Evolutionary conservation across 1,140 invertebrate genomes (phyloP).

Genomic region (Bilobella aurantiaca): DNA sequence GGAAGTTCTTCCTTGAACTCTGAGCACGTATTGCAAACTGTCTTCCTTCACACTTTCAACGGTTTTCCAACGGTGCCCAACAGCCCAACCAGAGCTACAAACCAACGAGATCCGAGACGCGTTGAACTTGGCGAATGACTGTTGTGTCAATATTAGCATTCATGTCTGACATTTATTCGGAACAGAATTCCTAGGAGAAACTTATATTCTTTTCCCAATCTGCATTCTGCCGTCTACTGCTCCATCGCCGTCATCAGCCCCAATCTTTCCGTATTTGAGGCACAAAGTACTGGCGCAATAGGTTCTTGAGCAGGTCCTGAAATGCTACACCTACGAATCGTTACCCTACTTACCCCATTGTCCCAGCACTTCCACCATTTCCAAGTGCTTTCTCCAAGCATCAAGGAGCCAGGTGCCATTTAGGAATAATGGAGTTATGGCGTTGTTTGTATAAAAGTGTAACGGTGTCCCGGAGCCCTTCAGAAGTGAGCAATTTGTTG

Average conservation of each 20-base stretch:
- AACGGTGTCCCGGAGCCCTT: no score
- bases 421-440: no score
- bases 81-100: neutral
- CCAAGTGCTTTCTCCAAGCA: no score
- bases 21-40: neutral
- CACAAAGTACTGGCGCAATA: no score
- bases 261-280: neutral
- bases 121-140: neutral
- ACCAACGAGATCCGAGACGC: neutral
- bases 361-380: no score
- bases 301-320: no score
- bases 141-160: conserved; percentile 7
- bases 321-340: no score
- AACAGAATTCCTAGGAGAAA: neutral
- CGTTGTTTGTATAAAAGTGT: no score
- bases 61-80: neutral
- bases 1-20: neutral
- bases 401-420: no score
- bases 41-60: conserved; percentile 1
- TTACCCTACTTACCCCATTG: no score
- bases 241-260: neutral
- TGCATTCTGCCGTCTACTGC: neutral
- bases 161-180: conserved; percentile 5
- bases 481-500: no score
- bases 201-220: neutral